These are phyloP conservation scores for Gallinago nigripennis DNA, from an alignment of 2,797 vertebrate species.

Conservation along the genomic window DNA sequence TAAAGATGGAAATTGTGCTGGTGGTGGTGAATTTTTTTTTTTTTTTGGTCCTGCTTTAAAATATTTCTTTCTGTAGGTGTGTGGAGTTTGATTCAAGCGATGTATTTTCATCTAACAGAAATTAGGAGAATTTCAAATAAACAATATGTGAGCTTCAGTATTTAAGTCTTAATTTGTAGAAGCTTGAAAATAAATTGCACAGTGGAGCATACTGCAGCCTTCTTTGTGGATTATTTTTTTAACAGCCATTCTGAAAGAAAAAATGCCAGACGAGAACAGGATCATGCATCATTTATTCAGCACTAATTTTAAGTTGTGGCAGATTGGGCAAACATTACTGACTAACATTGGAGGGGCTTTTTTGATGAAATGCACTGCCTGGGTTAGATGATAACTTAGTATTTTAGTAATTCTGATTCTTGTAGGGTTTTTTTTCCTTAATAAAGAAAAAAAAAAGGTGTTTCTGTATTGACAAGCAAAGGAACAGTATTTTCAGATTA, in stretches of 20 bases:
- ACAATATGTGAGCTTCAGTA: not conserved
- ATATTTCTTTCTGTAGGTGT: conserved; percentile 56
- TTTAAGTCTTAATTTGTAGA: conserved; percentile 27
- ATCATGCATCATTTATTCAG: not conserved
- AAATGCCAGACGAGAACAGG: conserved; percentile 21
- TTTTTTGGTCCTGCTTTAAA: conserved; percentile 37
- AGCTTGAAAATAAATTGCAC: conserved; percentile 16
- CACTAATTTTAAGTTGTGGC: conserved; percentile 18
- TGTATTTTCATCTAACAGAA: conserved; percentile 18
- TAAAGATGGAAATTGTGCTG: conserved; percentile 62
- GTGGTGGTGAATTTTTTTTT: not conserved
- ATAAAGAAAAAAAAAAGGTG: not conserved
- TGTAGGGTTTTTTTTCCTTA: not conserved
- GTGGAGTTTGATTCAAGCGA: not conserved
- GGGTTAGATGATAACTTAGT: not conserved
- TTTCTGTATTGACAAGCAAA: not conserved
- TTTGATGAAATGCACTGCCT: not conserved
- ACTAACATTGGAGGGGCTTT: not conserved
- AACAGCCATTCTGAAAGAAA: conserved; percentile 25
- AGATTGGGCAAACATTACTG: not conserved
- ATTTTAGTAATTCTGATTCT: not conserved
- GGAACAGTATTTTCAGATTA: not conserved
- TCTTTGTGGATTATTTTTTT: not conserved
- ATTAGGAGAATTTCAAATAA: conserved; percentile 1
- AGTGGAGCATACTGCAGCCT: conserved; percentile 3